Base-by-base conservation (phyloP, 2,888 invertebrate genomes). In the Deilephila elpenor region DNA sequence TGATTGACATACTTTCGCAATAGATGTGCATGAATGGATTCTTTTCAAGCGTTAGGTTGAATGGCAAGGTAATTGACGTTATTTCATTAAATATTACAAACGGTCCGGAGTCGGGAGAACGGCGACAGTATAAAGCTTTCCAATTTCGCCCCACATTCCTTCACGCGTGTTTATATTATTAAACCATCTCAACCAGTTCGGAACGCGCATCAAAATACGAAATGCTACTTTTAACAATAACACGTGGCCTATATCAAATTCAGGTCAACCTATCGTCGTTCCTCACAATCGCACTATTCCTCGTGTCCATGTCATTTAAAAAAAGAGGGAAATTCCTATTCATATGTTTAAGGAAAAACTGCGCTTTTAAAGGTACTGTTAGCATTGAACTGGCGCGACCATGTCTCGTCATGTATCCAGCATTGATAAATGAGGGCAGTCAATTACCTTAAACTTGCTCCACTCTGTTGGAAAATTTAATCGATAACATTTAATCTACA, bases 111-210 rank as follows among this genome's bases (percentile, higher is more conserved):
- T 59, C 37, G 37, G 59, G 32, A 64, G 72, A 34, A 59, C 34
- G 32, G 29, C 64, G 8, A 59, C 32, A 81, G 78, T 77, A 81
- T 74, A 82, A 82, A 84, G 86, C 87, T 88, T 89, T 89, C 88
- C 86, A 89, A 90, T 88, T 86, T 86, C 84, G 84, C 82, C 80
- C 82, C 86, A 87, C 86, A 90, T 90, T 89, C 87, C 84, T 85
- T 84, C 88, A 89, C 89, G 89, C 84, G 80, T 87, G 86, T 88
- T 89, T 89, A 87, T 86, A 88, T 88, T 86, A 85, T 84, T 80
- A 79, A 86, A 86, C 79, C 78, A 83, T 85, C 80, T 81, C 81
- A 76, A 78, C 76, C 74, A 74, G 76, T 75, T 78, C 74, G 75
- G 78, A 79, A 76, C 79, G 82, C 78, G 81, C 83, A 84, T 86